Base-by-base conservation (phyloP, 1,140 invertebrate species). In the Paramacrobiotus metropolitanus region DNA sequence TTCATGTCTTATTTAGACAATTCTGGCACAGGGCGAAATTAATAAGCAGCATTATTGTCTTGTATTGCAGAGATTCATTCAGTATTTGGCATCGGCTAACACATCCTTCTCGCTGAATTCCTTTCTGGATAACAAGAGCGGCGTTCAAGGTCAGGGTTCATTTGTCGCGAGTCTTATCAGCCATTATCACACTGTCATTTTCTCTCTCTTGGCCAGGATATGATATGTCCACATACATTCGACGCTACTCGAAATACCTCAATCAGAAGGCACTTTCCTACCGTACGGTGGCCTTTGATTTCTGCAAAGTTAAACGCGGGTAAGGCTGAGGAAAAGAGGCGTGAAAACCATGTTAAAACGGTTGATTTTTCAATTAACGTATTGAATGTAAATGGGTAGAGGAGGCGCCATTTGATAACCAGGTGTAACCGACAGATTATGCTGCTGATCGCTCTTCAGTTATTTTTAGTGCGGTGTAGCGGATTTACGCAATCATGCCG, bases 231-330 rank as follows among this genome's bases (percentile, higher is more conserved):
- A 91, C 90, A 65, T 98, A 94, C 74, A 96, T 99, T 70, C 80
- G 93, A 72, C 81, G 90, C 69, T 98, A 99, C 77, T 87, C 93
- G 65, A 92, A 91, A 77, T 99, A 99, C 78, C 79, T 99, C 69
- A 96, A 97, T 75, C 92, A 98, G 76, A 99, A 99, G 75, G 91
- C 94, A 60, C 77, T 93, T 62, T 93, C 93, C 24, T 99, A 99
- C 77, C 83, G 94, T 75, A 84, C 85, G 44, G 91, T 97, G 69
- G 95, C 94, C 62, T 98, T 97, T 75, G 95, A 99, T 76, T 98
- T 99, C 76, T 98, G 94, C 78, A 99, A 98, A 84, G 88, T 97
- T 44, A 97, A 95, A 76, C 78, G 93, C 74, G 92, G 93, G 87
- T 93, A 76, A 79, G 82, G 77, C 21, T 20, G 24, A 21, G 29